A percentile compares a stretch with the other conserved stretches of the same genome.
phyloP scores from a whole-genome alignment of 2,888 invertebrate genomes.

The Aromia moschata region DNA sequence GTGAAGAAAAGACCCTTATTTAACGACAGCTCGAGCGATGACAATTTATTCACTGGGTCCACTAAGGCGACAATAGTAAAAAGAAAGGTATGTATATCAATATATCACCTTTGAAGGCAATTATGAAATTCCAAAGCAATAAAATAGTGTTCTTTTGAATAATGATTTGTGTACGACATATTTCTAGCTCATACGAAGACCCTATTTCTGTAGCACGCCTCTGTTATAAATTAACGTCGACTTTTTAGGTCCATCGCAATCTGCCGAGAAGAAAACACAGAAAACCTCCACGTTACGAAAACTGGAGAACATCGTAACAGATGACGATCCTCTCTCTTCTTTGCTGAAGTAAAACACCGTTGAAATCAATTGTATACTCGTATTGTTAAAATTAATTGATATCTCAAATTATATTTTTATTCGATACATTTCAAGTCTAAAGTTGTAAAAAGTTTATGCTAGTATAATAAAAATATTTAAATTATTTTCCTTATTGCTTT shows the following conservation, averaged over 20 bases:
- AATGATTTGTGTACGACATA: conserved; percentile 1
- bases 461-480: too few species aligned
- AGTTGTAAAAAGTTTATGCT: too few species aligned
- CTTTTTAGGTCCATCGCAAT: conserved; percentile 26
- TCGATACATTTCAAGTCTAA: too few species aligned
- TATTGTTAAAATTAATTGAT: too few species aligned
- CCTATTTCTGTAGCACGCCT: too few species aligned
- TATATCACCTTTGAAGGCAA: background rate
- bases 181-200: background rate
- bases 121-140: background rate
- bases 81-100: conserved; percentile 30
- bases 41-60: conserved; percentile 49
- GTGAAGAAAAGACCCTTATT: conserved; percentile 47
- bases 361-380: too few species aligned
- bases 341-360: conserved; percentile 46
- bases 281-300: conserved; percentile 48
- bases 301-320: conserved; percentile 51
- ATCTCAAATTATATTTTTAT: too few species aligned
- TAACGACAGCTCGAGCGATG: conserved; percentile 52
- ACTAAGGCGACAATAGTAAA: too few species aligned
- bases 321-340: conserved; percentile 53
- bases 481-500: too few species aligned
- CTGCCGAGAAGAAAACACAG: conserved; percentile 42
- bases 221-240: too few species aligned
- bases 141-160: background rate